A percentile compares a stretch with the other conserved stretches of the same genome.
Conservation (phyloP, 1,140 invertebrate species). For the Apis dorsata region DNA sequence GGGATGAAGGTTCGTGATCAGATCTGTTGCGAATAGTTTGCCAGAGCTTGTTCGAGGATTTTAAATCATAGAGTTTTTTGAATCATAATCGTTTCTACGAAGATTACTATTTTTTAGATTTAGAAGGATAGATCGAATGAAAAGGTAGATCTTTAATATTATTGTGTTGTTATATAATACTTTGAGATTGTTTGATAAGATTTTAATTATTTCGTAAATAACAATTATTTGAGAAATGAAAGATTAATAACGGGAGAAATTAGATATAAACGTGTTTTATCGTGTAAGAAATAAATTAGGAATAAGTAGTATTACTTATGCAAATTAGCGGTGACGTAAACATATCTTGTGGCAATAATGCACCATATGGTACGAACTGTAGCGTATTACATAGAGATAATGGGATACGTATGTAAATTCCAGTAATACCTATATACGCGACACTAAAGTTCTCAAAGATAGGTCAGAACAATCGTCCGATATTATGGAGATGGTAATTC, state of each 20-base stretch:
- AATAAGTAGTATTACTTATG: slow-evolving; percentile 23
- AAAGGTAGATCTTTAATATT: no score
- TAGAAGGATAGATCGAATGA: no score
- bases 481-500: slow-evolving; percentile 13
- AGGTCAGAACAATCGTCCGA: slow-evolving; percentile 7
- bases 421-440: slow-evolving; percentile 28
- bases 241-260: not conserved
- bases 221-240: not conserved
- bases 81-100: no score
- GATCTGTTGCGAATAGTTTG: not conserved
- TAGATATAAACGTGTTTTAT: not conserved
- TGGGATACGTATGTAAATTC: slow-evolving; percentile 46
- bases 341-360: slow-evolving; percentile 45
- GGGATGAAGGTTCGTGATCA: not conserved
- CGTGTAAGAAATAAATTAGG: not conserved
- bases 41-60: no score
- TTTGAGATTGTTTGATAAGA: no score
- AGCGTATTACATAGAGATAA: slow-evolving; percentile 43
- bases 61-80: no score
- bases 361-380: slow-evolving; percentile 34
- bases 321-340: slow-evolving; percentile 17
- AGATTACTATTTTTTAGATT: no score
- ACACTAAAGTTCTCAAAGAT: slow-evolving; percentile 39
- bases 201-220: no score
- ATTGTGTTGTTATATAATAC: no score